phyloP scores from a whole-genome alignment of 2,113 vertebrate genomes.

The Oophaga pumilio region DNA sequence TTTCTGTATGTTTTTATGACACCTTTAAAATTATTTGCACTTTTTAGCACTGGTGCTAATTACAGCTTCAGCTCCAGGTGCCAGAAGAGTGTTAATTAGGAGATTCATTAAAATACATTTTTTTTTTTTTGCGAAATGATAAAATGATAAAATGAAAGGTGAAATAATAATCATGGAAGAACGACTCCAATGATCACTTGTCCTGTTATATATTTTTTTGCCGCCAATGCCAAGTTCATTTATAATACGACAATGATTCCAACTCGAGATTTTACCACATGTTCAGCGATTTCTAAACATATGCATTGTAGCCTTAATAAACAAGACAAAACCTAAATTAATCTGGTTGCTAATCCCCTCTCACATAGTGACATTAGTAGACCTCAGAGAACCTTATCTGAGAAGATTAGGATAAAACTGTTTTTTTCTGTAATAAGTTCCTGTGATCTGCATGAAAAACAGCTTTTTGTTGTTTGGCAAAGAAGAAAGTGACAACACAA shows the following conservation, averaged over 20 bases:
- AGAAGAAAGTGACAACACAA: conserved; percentile 11
- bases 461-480: conserved; percentile 5
- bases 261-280: not conserved
- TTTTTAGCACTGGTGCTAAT: conserved; percentile 53
- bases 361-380: conserved; percentile 56
- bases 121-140: conserved; percentile 13
- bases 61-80: conserved; percentile 45
- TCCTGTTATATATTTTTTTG: not conserved
- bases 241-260: not conserved
- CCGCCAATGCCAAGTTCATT: not conserved
- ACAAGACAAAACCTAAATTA: conserved; percentile 51
- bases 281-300: conserved; percentile 4
- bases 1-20: conserved; percentile 48
- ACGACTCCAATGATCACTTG: not conserved
- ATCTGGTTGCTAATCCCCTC: conserved; percentile 51
- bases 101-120: conserved; percentile 29
- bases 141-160: conserved; percentile 22
- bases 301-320: conserved; percentile 44
- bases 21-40: conserved; percentile 50
- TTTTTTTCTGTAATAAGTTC: conserved; percentile 51
- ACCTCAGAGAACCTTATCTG: conserved; percentile 51
- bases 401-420: conserved; percentile 53
- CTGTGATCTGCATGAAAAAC: conserved; percentile 43
- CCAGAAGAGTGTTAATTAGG: conserved; percentile 48
- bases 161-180: conserved; percentile 9